These are phyloP conservation scores for Danio albolineatus DNA, from an alignment of 2,797 vertebrate species.

Conservation along the genomic window DNA sequence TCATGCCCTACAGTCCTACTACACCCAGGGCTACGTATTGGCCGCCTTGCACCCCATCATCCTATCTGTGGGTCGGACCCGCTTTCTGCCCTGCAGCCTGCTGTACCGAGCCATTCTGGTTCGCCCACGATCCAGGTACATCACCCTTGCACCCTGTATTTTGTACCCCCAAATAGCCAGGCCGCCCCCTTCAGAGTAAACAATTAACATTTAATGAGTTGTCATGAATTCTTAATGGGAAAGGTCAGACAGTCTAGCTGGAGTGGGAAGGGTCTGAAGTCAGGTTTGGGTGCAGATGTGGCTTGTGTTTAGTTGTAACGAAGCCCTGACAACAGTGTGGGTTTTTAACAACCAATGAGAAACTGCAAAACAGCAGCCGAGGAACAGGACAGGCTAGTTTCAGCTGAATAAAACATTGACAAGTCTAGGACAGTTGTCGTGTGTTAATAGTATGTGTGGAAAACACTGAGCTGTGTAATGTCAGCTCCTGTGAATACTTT, in stretches of 20 bases:
- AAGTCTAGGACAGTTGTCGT: neutral
- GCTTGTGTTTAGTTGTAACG: constrained; percentile 11
- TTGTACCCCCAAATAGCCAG: constrained; percentile 27
- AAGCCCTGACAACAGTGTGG: constrained; percentile 66
- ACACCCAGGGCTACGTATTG: constrained; percentile 89
- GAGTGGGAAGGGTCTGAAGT: constrained; percentile 38
- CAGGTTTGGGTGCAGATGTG: constrained; percentile 21
- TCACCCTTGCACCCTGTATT: neutral
- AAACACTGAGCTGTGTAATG: constrained; percentile 50
- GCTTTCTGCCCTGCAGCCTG: constrained; percentile 87
- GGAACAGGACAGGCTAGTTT: constrained; percentile 1
- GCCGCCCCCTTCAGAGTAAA: constrained; percentile 57
- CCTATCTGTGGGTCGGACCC: constrained; percentile 84
- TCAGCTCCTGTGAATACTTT: constrained; percentile 60
- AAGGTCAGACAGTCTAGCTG: constrained; percentile 62
- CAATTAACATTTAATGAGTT: constrained; percentile 71
- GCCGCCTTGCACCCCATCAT: constrained; percentile 90
- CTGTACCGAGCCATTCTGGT: constrained; percentile 90
- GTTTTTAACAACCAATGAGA: constrained; percentile 64
- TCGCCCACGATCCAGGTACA: constrained; percentile 85
- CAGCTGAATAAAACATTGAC: constrained; percentile 29
- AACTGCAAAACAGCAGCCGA: neutral
- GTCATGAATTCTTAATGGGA: constrained; percentile 73
- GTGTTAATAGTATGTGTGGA: constrained; percentile 35
- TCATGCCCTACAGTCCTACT: constrained; percentile 88